Evolutionary conservation across 2,888 invertebrate species (phyloP).

Genomic region (Sepiola atlantica): DNA sequence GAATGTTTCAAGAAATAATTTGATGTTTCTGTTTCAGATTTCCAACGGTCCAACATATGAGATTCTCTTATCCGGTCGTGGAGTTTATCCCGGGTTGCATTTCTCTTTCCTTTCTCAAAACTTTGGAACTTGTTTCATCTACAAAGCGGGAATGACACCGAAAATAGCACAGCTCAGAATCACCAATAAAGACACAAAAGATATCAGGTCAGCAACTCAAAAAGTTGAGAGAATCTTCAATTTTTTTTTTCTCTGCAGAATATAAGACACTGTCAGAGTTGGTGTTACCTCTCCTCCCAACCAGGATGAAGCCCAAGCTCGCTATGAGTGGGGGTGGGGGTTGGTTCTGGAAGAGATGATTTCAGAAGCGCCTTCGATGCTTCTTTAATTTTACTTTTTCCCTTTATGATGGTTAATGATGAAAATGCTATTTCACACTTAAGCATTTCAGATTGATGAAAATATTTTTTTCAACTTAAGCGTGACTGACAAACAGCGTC

Average conservation of each 20-base stretch:
- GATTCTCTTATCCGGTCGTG: constrained; percentile 79
- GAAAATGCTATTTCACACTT: too few species aligned
- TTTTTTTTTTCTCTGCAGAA: not conserved
- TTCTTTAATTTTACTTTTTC: too few species aligned
- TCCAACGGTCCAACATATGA: constrained; percentile 81
- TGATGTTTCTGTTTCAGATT: constrained; percentile 76
- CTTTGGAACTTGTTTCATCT: constrained; percentile 81
- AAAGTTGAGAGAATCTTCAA: not conserved
- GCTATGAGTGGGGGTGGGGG: too few species aligned
- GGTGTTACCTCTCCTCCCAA: too few species aligned
- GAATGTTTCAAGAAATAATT: not conserved
- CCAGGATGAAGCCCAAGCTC: too few species aligned
- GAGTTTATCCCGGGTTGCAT: constrained; percentile 78
- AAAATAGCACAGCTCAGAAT: constrained; percentile 66
- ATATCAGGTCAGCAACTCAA: constrained; percentile 67
- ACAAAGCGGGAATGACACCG: constrained; percentile 72
- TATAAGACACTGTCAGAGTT: not conserved
- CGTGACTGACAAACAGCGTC: too few species aligned
- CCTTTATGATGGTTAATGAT: too few species aligned
- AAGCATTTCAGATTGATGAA: too few species aligned
- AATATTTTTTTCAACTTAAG: too few species aligned
- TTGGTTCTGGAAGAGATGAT: too few species aligned
- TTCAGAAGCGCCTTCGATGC: too few species aligned
- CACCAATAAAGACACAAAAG: constrained; percentile 73
- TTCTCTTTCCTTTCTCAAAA: constrained; percentile 81